Conservation (phyloP, 1,140 invertebrate genomes). For the Eumaeus atala region DNA sequence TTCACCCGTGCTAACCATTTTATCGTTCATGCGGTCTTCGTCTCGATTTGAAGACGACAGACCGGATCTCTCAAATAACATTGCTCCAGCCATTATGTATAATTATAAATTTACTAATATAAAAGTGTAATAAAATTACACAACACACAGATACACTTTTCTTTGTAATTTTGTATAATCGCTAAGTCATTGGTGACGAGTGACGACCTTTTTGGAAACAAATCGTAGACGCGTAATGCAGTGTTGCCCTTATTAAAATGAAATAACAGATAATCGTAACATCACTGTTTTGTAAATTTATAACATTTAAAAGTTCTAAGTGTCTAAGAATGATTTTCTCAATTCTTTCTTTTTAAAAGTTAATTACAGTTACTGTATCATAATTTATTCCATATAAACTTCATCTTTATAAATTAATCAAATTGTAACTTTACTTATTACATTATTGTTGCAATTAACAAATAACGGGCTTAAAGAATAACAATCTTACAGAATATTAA, state of each 20-base stretch:
- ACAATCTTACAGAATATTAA: no score
- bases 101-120: constrained; percentile 50
- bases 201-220: constrained; percentile 65
- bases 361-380: no score
- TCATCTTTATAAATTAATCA: no score
- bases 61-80: constrained; percentile 87
- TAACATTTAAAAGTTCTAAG: no score
- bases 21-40: constrained; percentile 80
- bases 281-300: no score
- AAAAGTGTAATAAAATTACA: constrained; percentile 57
- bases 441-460: no score
- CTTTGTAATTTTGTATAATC: constrained; percentile 72
- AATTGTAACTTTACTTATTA: no score
- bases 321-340: no score
- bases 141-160: constrained; percentile 57
- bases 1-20: constrained; percentile 82
- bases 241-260: constrained; percentile 34
- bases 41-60: constrained; percentile 81
- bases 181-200: constrained; percentile 60
- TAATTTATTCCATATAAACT: no score
- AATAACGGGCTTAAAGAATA: no score
- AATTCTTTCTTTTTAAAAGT: no score
- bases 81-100: constrained; percentile 87
- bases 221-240: constrained; percentile 63
- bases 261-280: no score